phyloP scores from a whole-genome alignment of 2,113 vertebrate genomes.

The Perca flavescens region DNA sequence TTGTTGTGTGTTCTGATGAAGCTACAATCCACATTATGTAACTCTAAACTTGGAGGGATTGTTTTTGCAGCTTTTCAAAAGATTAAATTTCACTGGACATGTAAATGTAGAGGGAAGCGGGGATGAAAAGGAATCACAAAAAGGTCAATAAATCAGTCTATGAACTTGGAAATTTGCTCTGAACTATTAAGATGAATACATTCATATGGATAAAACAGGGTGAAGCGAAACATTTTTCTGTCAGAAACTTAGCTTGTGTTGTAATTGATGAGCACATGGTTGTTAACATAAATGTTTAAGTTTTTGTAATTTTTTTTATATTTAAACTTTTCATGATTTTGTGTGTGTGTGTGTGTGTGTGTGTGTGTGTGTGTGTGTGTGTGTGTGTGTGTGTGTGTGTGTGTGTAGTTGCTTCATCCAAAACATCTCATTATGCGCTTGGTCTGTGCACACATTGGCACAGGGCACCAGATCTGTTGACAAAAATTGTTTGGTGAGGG shows the following conservation, averaged over 20 bases:
- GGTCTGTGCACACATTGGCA: conserved; percentile 66
- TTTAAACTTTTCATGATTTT: too few relatives aligned
- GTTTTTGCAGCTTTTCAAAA: conserved; percentile 22
- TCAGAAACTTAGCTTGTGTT: too few relatives aligned
- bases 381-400: conserved; percentile 39
- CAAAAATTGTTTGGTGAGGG: conserved; percentile 67
- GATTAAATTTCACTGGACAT: conserved; percentile 17
- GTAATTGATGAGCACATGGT: too few relatives aligned
- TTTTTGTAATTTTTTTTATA: too few relatives aligned
- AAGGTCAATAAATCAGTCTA: too few relatives aligned
- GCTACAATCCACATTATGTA: not conserved
- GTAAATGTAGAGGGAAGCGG: conserved; percentile 4
- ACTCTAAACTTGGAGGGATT: not conserved
- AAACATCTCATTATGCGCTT: conserved; percentile 71
- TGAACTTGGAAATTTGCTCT: too few relatives aligned
- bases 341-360: not conserved
- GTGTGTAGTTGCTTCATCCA: conserved; percentile 54
- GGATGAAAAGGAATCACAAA: conserved; percentile 7
- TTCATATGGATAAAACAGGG: too few relatives aligned
- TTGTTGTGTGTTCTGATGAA: not conserved
- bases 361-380: not conserved
- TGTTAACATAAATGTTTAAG: too few relatives aligned
- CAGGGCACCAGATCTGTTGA: conserved; percentile 59
- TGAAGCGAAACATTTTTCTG: too few relatives aligned
- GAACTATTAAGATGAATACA: too few relatives aligned